These are phyloP conservation scores for Bergia sp. DNA, from an alignment of 92 coral and sea anemone genomes.

Conservation along the genomic window DNA sequence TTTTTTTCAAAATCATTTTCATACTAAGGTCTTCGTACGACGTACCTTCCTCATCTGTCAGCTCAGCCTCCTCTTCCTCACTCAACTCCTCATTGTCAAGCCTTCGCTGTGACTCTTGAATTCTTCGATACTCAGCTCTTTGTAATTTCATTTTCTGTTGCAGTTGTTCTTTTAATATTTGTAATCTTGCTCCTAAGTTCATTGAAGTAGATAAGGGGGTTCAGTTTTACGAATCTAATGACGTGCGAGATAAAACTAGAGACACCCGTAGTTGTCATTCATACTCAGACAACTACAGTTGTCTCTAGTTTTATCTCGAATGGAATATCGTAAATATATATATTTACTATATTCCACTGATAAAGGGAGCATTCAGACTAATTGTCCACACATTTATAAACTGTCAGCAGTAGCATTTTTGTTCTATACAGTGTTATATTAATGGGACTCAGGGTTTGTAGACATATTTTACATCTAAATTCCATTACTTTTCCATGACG, in stretches of 20 bases:
- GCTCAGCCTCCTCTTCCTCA: conserved; percentile 87
- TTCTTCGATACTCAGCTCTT: conserved; percentile 82
- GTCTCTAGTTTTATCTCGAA: too few species aligned
- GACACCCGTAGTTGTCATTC: neutral
- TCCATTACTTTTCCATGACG: too few species aligned
- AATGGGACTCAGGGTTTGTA: too few species aligned
- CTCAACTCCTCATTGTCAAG: conserved; percentile 95
- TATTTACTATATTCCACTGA: too few species aligned
- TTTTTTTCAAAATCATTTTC: too few species aligned
- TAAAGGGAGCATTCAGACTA: too few species aligned
- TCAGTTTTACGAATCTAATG: neutral
- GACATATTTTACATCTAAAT: too few species aligned
- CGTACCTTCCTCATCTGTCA: conserved; percentile 78
- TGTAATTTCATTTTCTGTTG: conserved; percentile 83
- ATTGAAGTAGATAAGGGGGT: neutral
- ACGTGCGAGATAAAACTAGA: neutral
- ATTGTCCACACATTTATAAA: too few species aligned
- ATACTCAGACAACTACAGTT: too few species aligned
- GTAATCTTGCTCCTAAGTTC: conserved; percentile 68
- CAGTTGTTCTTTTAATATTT: conserved; percentile 76
- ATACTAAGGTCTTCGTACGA: neutral
- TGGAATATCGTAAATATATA: too few species aligned
- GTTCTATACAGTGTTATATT: too few species aligned
- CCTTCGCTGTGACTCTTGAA: conserved; percentile 86
- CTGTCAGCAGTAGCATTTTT: too few species aligned